Conservation (phyloP, 2,797 vertebrate genomes). For the Crypturellus tataupa region DNA sequence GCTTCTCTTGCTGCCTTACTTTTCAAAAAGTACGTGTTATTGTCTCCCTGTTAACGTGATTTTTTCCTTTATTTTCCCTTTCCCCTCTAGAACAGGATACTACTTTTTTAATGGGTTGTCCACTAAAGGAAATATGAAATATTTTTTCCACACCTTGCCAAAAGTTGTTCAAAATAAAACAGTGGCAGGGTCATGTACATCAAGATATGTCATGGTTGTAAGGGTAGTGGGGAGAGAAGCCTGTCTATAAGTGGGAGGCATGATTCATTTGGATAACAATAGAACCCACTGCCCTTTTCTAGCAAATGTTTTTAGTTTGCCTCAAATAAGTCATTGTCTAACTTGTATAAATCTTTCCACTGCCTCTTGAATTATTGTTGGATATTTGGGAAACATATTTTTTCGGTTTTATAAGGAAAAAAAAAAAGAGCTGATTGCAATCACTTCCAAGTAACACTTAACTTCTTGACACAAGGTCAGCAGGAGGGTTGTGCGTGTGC, state of each 20-base stretch:
- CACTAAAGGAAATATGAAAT: neutral
- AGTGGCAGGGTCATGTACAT: conserved; percentile 55
- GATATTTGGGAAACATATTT: conserved; percentile 56
- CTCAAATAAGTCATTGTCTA: conserved; percentile 76
- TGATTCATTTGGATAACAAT: conserved; percentile 73
- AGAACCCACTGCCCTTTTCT: conserved; percentile 62
- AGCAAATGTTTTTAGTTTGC: conserved; percentile 68
- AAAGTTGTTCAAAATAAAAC: conserved; percentile 57
- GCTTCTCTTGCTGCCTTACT: neutral
- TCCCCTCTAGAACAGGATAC: neutral
- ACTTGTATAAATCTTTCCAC: conserved; percentile 69
- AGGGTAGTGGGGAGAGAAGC: conserved; percentile 18
- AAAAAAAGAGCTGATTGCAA: conserved; percentile 27
- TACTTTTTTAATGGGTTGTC: neutral
- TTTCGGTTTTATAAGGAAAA: conserved; percentile 5
- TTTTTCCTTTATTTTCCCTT: neutral
- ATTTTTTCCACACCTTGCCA: conserved; percentile 56
- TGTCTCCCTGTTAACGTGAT: neutral
- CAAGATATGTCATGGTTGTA: conserved; percentile 19
- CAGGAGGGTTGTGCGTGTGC: conserved; percentile 9
- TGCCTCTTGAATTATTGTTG: conserved; percentile 66
- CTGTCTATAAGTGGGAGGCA: conserved; percentile 31
- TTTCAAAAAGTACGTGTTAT: neutral
- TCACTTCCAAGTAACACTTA: conserved; percentile 75
- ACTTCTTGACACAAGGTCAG: conserved; percentile 76